Evolutionary conservation across 2,797 vertebrate genomes (phyloP).

Genomic region (Hypotaenidia philippensis): DNA sequence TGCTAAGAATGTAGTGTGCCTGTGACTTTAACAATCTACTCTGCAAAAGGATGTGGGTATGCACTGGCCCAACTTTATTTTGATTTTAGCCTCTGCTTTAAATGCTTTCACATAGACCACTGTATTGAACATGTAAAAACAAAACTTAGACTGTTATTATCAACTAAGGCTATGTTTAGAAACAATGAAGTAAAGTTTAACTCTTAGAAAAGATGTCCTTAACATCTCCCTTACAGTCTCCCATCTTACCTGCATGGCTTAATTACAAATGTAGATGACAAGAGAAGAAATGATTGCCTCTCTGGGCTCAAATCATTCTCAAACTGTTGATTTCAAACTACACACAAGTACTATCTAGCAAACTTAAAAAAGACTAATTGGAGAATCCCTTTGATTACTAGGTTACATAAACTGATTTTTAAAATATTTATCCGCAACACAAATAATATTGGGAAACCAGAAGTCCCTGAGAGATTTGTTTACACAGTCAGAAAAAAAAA

Average conservation of each 20-base stretch:
- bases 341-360: neutral
- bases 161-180: neutral
- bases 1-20: neutral
- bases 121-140: neutral
- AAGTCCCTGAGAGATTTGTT: neutral
- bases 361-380: neutral
- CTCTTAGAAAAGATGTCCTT: neutral
- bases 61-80: neutral
- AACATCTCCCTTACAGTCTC: neutral
- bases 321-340: neutral
- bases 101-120: neutral
- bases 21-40: neutral
- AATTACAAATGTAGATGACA: neutral
- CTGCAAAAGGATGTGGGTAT: neutral
- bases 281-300: neutral
- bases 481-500: neutral
- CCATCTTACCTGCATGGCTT: neutral
- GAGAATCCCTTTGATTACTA: neutral
- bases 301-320: neutral
- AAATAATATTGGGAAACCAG: neutral
- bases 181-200: neutral
- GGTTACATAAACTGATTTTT: neutral
- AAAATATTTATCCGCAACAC: neutral
- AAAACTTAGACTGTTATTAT: neutral
- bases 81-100: neutral